These are phyloP conservation scores for Leiothrix lutea DNA, from an alignment of 2,113 vertebrate species.

Conservation along the genomic window DNA sequence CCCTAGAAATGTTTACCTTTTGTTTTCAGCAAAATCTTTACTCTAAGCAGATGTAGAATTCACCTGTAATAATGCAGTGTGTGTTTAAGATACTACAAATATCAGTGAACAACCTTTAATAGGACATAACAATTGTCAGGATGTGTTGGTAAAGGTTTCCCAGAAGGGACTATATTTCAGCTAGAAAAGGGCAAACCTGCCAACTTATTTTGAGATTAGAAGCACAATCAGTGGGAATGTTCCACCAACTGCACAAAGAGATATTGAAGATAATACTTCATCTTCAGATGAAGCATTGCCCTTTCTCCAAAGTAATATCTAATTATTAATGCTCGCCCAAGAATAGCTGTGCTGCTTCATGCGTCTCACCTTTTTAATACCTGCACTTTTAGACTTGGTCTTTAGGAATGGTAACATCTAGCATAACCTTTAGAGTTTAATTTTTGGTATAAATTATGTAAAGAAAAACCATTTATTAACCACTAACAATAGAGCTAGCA, in stretches of 20 bases:
- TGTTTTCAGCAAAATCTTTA: conserved; percentile 50
- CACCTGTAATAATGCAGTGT: conserved; percentile 40
- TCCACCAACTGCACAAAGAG: conserved; percentile 54
- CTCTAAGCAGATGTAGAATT: conserved; percentile 56
- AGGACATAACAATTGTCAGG: conserved; percentile 62
- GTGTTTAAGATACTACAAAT: conserved; percentile 63
- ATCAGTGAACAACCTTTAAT: conserved; percentile 69
- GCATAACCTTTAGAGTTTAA: conserved; percentile 47
- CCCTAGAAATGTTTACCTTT: conserved; percentile 1
- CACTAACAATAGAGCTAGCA: neutral
- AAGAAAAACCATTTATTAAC: neutral
- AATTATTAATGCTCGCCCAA: conserved; percentile 66
- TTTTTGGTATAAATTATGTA: conserved; percentile 28
- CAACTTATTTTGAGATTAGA: conserved; percentile 70
- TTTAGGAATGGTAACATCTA: neutral
- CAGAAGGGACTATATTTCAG: conserved; percentile 66
- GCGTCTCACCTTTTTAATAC: conserved; percentile 29
- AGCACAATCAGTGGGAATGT: conserved; percentile 50
- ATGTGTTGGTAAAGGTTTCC: conserved; percentile 57
- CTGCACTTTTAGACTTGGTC: neutral
- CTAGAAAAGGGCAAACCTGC: conserved; percentile 72
- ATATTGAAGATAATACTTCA: conserved; percentile 59
- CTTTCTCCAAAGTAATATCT: conserved; percentile 69
- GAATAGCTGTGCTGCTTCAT: conserved; percentile 45
- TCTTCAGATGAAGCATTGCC: conserved; percentile 71